Evolutionary conservation across 1,140 invertebrate species (phyloP), one percentile per base, ranked within the genome.

Genomic region (Stratiolaelaps scimitus): DNA sequence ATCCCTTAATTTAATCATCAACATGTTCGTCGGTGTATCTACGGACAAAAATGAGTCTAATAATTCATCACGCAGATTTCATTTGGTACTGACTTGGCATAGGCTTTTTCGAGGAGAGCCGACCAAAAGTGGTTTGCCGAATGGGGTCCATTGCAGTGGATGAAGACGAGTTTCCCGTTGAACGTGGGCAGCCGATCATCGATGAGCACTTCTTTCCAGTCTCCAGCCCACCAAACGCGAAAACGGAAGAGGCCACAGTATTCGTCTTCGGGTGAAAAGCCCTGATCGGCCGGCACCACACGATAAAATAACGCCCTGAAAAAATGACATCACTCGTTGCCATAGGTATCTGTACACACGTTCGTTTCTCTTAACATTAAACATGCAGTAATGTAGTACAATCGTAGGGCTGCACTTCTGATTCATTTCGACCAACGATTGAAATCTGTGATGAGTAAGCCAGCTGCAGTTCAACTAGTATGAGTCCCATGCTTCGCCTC

Each of bases 171-270:
- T 70, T 87, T 83, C 2, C 88, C 89, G 72, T 91, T 85, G 67
- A 94, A 88, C 0, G 92, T 93, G 0, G 94, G 94, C 48, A 98
- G 80, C 19, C 92, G 81, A 75, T 98, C 94, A 76, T 98, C 94
- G 19, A 98, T 88, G 17, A 94, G 77, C 1, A 98, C 91, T 73
- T 97, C 92, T 17, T 87, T 84, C 94, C 92, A 95, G 74, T 92
- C 85, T 0, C 92, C 92, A 71, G 89, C 92, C 86, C 90, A 92
- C 90, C 91, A 95, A 19, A 95, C 75, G 0, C 89, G 83, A 78
- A 98, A 98, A 69, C 88, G 83, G 77, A 94, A 95, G 15, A 94
- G 82, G 0, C 91, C 89, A 17, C 70, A 67, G 65, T 80, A 80
- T 26, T 73, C 76, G 1, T 80, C 80, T 34, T 60, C 53, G 7